Percentiles rank a stretch among this genome's conserved stretches.
phyloP scores from a whole-genome alignment of 2,888 invertebrate species.

The Acholoe squamosa region DNA sequence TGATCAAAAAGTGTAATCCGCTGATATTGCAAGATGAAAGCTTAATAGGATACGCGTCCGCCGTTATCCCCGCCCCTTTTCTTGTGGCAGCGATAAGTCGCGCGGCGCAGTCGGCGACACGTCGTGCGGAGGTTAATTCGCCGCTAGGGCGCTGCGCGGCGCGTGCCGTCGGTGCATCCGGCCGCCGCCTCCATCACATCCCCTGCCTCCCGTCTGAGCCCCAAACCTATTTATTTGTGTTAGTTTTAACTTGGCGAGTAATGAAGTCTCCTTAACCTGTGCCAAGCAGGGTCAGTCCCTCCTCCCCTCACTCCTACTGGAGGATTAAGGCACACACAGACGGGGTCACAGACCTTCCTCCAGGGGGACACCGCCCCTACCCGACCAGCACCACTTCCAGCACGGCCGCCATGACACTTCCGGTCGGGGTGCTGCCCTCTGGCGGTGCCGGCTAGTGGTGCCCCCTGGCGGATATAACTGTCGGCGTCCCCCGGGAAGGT shows the following conservation, averaged over 20 bases:
- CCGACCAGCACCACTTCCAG: neutral
- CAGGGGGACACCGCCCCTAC: neutral
- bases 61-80: conserved; percentile 52
- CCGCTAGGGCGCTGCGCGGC: neutral
- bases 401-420: conserved; percentile 44
- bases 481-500: conserved; percentile 28
- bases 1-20: conserved; percentile 64
- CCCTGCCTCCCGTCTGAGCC: neutral
- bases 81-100: conserved; percentile 61
- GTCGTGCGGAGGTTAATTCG: neutral
- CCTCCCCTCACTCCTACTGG: neutral
- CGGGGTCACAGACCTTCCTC: neutral
- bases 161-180: neutral
- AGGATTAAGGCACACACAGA: neutral
- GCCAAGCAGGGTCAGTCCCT: neutral
- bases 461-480: conserved; percentile 38
- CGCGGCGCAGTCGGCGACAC: conserved; percentile 8
- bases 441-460: neutral
- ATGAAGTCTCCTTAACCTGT: conserved; percentile 52
- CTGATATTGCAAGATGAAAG: conserved; percentile 64
- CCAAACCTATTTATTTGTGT: conserved; percentile 60
- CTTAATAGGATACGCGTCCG: conserved; percentile 60
- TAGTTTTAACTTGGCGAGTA: conserved; percentile 57
- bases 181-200: neutral
- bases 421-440: neutral